phyloP scores from a whole-genome alignment of 2,797 vertebrate genomes.

The Tympanoctomys barrerae region DNA sequence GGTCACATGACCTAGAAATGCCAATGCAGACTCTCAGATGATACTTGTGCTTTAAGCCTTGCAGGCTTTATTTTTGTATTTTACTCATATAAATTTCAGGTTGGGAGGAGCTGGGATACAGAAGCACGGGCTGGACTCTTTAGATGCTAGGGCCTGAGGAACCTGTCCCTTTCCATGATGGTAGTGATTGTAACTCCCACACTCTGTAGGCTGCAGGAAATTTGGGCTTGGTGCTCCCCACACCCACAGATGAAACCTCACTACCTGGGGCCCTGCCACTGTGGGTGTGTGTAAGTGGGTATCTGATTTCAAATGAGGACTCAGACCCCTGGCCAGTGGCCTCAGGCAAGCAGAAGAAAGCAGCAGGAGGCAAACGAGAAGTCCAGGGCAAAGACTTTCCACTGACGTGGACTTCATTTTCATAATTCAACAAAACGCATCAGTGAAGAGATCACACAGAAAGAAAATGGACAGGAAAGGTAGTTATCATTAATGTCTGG shows the following conservation, averaged over 20 bases:
- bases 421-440: background rate
- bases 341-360: background rate
- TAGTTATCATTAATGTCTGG: background rate
- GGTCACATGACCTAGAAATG: background rate
- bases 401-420: conserved; percentile 43
- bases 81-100: background rate
- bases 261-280: background rate
- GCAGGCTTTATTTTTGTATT: background rate
- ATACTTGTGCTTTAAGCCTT: rapidly evolving
- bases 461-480: conserved; percentile 5
- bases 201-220: rapidly evolving
- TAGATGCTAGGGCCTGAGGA: background rate
- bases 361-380: background rate
- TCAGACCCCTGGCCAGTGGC: background rate
- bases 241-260: background rate
- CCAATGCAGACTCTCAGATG: background rate
- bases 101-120: background rate
- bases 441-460: conserved; percentile 26
- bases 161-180: no score
- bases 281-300: no score
- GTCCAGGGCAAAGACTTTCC: background rate
- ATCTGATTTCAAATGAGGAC: background rate
- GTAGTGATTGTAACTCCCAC: no score
- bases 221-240: rapidly evolving
- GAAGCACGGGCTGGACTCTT: background rate